Base-by-base conservation (phyloP, 2,888 invertebrate genomes). In the Ctena decussata region DNA sequence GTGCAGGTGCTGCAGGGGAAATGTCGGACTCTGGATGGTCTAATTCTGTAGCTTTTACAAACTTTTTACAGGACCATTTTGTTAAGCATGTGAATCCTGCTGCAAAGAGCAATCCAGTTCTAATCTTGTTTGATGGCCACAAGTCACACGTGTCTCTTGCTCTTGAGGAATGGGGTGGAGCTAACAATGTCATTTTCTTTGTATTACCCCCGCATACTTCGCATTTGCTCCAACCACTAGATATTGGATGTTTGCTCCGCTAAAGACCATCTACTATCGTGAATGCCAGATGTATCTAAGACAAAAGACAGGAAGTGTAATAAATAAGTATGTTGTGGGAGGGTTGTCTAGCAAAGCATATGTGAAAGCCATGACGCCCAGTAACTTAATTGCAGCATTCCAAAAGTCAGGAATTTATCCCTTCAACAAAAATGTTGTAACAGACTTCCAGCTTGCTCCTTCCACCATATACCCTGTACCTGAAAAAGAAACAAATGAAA, bases 201-300 rank as follows among this genome's bases (percentile, higher is more conserved):
- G 80, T 86, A 44, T 75, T 86, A 21, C 86, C 86, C 6, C 81
- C 86, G 30, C 86, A 86, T 46, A 84, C 84, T 6, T 80, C 81
- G n/a, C 84, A 86, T 60, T 65, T 86, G 24, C 30, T 76, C 5
- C 86, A 84, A 32, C 86, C 86, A 24, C 24, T 86, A 35, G 83
- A 86, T 44, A 81, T 80, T n/a, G 86, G 81, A 73, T 83, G 83
- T 73, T 74, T 65, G 84, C 76, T 8, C 78, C 76, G 15, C 41
- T 86, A 18, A 69, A 84, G 72, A 75, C 78, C 46, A 60, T 78
- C 37, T 86, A 86, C 81, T 72, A 86, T 44, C 77, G 77, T 35
- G 76, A 69, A 12, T 81, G 84, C 53, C 86, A 85, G 76, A 76
- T 69, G 57, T 90, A 86, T 78, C 15, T 77, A 21, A 32, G 70